These are phyloP conservation scores for Drosophila bocqueti DNA, from an alignment of 1,140 invertebrate species.

Conservation along the genomic window DNA sequence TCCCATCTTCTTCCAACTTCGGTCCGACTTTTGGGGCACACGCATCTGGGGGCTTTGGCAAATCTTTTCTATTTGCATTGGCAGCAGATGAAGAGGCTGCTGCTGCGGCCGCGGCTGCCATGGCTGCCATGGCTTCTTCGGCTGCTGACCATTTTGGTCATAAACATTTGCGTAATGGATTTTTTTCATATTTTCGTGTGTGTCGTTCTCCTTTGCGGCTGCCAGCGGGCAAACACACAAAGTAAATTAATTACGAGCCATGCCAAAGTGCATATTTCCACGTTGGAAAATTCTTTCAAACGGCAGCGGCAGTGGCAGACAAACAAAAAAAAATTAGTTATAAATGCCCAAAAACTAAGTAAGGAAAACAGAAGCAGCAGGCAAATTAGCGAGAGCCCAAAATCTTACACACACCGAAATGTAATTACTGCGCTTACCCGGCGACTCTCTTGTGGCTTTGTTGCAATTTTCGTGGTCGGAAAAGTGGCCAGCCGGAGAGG, in stretches of 20 bases:
- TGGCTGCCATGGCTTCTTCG: slow-evolving; percentile 30
- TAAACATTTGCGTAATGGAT: slow-evolving; percentile 84
- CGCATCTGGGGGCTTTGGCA: slow-evolving; percentile 72
- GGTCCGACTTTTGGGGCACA: slow-evolving; percentile 51
- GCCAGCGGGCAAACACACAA: slow-evolving; percentile 76
- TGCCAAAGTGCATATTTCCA: slow-evolving; percentile 50
- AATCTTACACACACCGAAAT: slow-evolving; percentile 69
- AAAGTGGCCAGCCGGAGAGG: slow-evolving; percentile 8
- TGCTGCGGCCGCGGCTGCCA: slow-evolving; percentile 20
- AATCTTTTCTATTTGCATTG: slow-evolving; percentile 81
- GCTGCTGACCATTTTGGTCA: slow-evolving; percentile 78
- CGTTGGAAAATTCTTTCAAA: slow-evolving; percentile 45
- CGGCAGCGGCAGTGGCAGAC: slow-evolving; percentile 4
- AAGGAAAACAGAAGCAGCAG: slow-evolving; percentile 74
- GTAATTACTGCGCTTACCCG: slow-evolving; percentile 74
- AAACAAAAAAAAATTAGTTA: slow-evolving; percentile 65
- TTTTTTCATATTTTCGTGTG: slow-evolving; percentile 73
- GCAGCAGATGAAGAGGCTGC: slow-evolving; percentile 48
- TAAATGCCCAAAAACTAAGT: slow-evolving; percentile 77
- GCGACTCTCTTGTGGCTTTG: slow-evolving; percentile 41
- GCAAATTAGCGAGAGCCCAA: slow-evolving; percentile 78
- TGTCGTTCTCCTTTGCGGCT: slow-evolving; percentile 57
- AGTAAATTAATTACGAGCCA: slow-evolving; percentile 82
- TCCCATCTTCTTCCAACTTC: slow-evolving; percentile 37
- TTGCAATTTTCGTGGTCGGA: slow-evolving; percentile 56